Conservation (phyloP, 1,140 invertebrate species). For the Drosophila lowei region DNA sequence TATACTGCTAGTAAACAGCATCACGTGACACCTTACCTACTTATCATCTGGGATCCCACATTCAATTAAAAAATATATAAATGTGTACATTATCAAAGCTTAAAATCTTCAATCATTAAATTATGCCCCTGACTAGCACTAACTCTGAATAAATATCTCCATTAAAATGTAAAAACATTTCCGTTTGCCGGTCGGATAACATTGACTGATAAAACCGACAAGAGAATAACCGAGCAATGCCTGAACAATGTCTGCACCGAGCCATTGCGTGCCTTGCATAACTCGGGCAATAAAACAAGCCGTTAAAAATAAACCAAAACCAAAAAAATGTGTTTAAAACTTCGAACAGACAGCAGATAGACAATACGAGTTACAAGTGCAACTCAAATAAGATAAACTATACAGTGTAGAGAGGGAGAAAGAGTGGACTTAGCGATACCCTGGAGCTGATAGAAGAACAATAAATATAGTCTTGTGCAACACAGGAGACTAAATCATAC, state of each 20-base stretch:
- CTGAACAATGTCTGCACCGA: constrained; percentile 34
- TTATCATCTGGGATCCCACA: constrained; percentile 2
- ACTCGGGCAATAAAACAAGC: constrained; percentile 38
- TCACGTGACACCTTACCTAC: constrained; percentile 6
- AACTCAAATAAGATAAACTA: constrained; percentile 38
- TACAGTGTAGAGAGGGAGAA: neutral
- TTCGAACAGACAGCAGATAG: constrained; percentile 21
- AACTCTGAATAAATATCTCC: constrained; percentile 27
- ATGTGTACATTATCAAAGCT: neutral
- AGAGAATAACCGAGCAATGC: constrained; percentile 32
- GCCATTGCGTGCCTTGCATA: constrained; percentile 57
- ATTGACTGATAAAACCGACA: constrained; percentile 66
- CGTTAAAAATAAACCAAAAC: constrained; percentile 21
- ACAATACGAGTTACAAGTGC: constrained; percentile 39
- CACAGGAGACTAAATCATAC: too few relatives aligned
- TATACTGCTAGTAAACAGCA: constrained; percentile 8
- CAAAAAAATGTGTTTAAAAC: constrained; percentile 43
- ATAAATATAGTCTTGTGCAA: too few relatives aligned
- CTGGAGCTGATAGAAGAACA: neutral
- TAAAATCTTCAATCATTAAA: constrained; percentile 14
- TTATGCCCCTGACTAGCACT: constrained; percentile 24
- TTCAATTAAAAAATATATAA: constrained; percentile 1
- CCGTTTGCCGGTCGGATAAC: constrained; percentile 62
- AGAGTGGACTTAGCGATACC: constrained; percentile 15
- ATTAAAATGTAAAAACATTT: constrained; percentile 58